phyloP scores from a whole-genome alignment of 1,140 invertebrate genomes.

The Cherax destructor region DNA sequence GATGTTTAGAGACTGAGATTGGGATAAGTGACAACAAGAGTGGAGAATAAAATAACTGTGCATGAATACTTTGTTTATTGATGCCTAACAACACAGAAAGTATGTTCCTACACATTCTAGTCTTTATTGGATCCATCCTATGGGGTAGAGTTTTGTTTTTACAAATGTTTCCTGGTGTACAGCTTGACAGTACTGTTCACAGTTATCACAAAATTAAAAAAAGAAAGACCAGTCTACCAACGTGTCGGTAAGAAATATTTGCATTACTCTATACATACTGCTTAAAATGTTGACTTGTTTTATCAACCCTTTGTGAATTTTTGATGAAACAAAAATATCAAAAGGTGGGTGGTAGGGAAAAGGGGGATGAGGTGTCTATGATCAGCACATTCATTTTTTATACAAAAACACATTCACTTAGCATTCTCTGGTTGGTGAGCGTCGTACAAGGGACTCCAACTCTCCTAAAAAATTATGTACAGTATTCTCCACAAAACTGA shows the following conservation, averaged over 20 bases:
- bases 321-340: conserved; percentile 65
- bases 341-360: conserved; percentile 39
- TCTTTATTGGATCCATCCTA: conserved; percentile 49
- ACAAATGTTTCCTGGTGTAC: conserved; percentile 35
- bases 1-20: too few relatives aligned
- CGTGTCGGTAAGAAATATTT: conserved; percentile 55
- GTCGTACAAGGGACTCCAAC: conserved; percentile 55
- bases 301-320: conserved; percentile 60
- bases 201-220: conserved; percentile 68
- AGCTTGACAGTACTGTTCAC: conserved; percentile 46
- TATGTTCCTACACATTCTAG: conserved; percentile 63
- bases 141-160: conserved; percentile 44
- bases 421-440: conserved; percentile 18
- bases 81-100: conserved; percentile 68
- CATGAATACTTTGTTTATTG: conserved; percentile 64
- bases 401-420: conserved; percentile 57
- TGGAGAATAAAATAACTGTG: conserved; percentile 7
- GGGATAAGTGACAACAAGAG: background rate
- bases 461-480: conserved; percentile 64
- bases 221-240: conserved; percentile 54
- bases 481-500: conserved; percentile 49
- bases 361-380: conserved; percentile 4
- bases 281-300: conserved; percentile 40
- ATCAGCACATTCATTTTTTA: conserved; percentile 46
- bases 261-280: conserved; percentile 57